A percentile compares a stretch with the other conserved stretches of the same genome.
These are phyloP conservation scores for Thecophora atra DNA, from an alignment of 2,888 invertebrate species.

Conservation along the genomic window DNA sequence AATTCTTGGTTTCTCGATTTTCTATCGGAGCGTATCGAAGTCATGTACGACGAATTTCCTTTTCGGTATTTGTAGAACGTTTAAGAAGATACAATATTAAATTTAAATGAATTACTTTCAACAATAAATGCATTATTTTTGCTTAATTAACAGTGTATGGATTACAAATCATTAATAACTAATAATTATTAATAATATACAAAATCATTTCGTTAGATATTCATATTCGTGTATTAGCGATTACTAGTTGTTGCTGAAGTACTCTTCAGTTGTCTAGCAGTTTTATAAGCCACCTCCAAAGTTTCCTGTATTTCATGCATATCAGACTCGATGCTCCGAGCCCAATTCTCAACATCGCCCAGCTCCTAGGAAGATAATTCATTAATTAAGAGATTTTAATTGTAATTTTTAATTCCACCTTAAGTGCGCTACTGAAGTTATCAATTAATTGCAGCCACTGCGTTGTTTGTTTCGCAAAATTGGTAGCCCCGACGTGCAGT, in stretches of 20 bases:
- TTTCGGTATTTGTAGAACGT: too few species aligned
- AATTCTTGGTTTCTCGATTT: too few species aligned
- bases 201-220: background rate
- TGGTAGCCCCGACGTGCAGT: constrained; percentile 90
- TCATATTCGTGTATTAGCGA: background rate
- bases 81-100: too few species aligned
- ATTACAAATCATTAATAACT: too few species aligned
- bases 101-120: too few species aligned
- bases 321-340: constrained; percentile 94
- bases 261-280: constrained; percentile 66
- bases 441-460: constrained; percentile 96
- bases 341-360: constrained; percentile 99
- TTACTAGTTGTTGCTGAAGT: background rate
- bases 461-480: constrained; percentile 95
- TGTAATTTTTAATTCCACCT: constrained; percentile 63
- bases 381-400: too few species aligned
- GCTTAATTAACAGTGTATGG: too few species aligned
- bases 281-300: constrained; percentile 92
- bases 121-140: too few species aligned
- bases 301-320: constrained; percentile 92
- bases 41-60: too few species aligned
- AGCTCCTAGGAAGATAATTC: constrained; percentile 71
- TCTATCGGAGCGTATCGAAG: too few species aligned
- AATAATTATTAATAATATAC: too few species aligned
- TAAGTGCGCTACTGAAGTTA: constrained; percentile 84